Base-by-base conservation (phyloP, 2,797 vertebrate species). In the Hypotaenidia philippensis region DNA sequence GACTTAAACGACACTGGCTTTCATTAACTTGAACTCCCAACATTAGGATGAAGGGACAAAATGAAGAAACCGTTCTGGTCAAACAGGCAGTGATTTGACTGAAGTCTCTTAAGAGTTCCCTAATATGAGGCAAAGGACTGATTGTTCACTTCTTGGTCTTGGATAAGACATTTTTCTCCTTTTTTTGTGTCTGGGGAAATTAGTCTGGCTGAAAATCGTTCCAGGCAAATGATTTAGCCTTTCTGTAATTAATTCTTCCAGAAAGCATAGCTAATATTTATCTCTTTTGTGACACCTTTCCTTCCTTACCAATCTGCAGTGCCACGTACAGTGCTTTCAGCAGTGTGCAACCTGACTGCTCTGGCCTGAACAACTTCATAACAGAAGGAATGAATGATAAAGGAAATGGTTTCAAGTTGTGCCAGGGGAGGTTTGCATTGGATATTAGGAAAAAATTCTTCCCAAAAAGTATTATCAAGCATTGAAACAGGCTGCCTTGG, bases 1-100 rank as follows among this genome's bases (percentile, higher is more conserved):
- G 57, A 87, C 78, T 87, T 87, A 77, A 83, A 64, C 77, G 16
- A 26, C 32, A 63, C 31, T 92, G 84, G 13, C 10, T 96, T 92
- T 94, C 60, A 70, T 89, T 89, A 89, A 27, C 66, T 87, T 79
- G 66, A 92, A 87, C 19, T 72, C 13, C 17, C 16, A 53, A 59
- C 1, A 4, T 56, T 44, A 84, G 31, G 61, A 44, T 45, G 57
- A 93, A 66, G 25, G 20, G 29, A 21, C 6, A 13, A 34, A 82
- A 15, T 31, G 47, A 85, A 82, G 56, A 66, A 85, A 71, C 14
- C 7, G 19, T 34, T 84, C 55, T 87, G 23, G 19, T 84, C 36
- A 32, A 38, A 44, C 2, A 55, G 31, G 21, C 12, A 57, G 14
- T 53, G 15, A 4, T 79, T 93, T 89, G 10, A 63, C 31, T 65